Evolutionary conservation across 2,888 invertebrate genomes (phyloP).

Genomic region (Lasioglossum vierecki): DNA sequence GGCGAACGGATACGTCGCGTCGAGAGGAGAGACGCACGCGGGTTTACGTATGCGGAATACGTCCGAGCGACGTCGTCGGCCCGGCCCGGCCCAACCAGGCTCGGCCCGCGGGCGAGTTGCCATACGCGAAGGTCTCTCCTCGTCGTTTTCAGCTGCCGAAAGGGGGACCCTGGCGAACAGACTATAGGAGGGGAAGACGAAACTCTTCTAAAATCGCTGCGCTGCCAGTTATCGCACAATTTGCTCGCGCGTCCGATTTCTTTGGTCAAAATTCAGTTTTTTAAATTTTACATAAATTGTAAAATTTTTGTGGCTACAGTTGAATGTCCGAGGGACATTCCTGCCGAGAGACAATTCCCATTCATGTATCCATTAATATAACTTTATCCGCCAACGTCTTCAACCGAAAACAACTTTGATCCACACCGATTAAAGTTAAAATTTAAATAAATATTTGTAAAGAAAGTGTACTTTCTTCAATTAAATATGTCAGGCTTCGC

Average conservation of each 20-base stretch:
- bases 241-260: not conserved
- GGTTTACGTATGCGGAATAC: slow-evolving; percentile 76
- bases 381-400: no score
- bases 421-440: no score
- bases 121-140: slow-evolving; percentile 66
- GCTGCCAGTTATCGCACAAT: slow-evolving; percentile 31
- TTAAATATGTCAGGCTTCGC: no score
- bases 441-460: no score
- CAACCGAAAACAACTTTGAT: no score
- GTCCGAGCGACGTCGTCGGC: slow-evolving; percentile 56
- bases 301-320: no score
- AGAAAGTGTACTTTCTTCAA: no score
- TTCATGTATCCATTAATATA: no score
- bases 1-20: slow-evolving; percentile 39
- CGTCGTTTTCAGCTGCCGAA: slow-evolving; percentile 58
- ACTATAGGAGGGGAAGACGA: slow-evolving; percentile 45
- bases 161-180: slow-evolving; percentile 49
- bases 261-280: no score
- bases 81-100: slow-evolving; percentile 8
- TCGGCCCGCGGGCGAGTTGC: slow-evolving; percentile 59
- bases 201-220: slow-evolving; percentile 54
- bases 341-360: no score
- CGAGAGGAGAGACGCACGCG: slow-evolving; percentile 37
- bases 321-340: no score
- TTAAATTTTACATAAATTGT: no score